These are phyloP conservation scores for Drosophila histrio DNA, from an alignment of 2,888 invertebrate genomes.

Conservation along the genomic window DNA sequence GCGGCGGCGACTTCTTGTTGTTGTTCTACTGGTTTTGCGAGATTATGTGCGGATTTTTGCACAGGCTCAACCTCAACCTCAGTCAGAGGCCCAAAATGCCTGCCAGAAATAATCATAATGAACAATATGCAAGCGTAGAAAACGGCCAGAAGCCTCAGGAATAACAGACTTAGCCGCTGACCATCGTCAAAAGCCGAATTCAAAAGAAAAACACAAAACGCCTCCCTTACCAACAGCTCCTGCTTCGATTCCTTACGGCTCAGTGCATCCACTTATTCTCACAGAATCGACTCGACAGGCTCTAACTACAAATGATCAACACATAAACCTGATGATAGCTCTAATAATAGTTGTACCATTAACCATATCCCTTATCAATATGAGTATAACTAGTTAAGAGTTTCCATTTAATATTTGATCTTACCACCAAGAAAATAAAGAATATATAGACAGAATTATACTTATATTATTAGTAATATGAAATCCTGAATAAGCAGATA, in stretches of 20 bases:
- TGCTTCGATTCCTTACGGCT: constrained; percentile 34
- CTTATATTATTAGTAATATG: background rate
- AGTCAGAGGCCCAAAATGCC: constrained; percentile 44
- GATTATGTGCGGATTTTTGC: constrained; percentile 80
- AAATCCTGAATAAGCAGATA: background rate
- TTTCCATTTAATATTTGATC: background rate
- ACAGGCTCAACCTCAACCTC: constrained; percentile 42
- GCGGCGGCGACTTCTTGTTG: constrained; percentile 62
- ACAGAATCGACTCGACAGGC: constrained; percentile 10
- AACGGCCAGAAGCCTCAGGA: constrained; percentile 42
- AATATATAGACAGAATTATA: background rate
- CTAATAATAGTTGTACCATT: constrained; percentile 1
- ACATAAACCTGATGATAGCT: constrained; percentile 26
- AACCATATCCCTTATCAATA: constrained; percentile 11
- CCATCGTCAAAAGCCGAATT: constrained; percentile 59
- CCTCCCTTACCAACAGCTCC: constrained; percentile 19
- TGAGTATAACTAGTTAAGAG: background rate
- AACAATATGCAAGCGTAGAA: constrained; percentile 64
- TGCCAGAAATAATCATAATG: constrained; percentile 75
- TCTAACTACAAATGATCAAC: constrained; percentile 29
- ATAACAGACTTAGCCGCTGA: constrained; percentile 43
- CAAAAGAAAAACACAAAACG: constrained; percentile 74
- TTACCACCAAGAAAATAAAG: background rate
- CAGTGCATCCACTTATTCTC: constrained; percentile 20
- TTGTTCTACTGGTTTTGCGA: constrained; percentile 78